Base-by-base conservation (phyloP, 2,888 invertebrate genomes). In the Stenoptilia bipunctidactyla region DNA sequence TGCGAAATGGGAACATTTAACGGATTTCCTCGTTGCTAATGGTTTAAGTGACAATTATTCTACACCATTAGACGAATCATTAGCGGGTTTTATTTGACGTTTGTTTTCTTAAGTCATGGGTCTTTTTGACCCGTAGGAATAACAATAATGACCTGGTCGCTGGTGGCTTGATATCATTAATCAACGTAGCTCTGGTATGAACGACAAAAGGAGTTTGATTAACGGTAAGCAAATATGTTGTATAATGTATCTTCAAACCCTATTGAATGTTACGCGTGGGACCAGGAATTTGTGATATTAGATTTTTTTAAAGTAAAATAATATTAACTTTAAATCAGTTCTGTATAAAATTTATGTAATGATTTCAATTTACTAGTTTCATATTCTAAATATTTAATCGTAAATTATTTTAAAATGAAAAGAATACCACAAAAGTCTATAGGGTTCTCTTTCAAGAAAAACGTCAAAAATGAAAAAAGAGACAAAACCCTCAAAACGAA, bases 21-120 rank as follows among this genome's bases (percentile, higher is more conserved):
- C 39, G 20, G 39, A 37, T 42, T 40, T 57, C 54, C 49, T 46
- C 48, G 47, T 53, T 46, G 53, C 69, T 74, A 74, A 77, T 75
- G 75, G 73, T 61, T 61, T 53, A 52, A 48, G 47, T 50, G 59
- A 71, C 75, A 73, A 76, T 76, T 66, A 76, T 71, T 74, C 63
- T 50, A 66, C 63, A 56, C 72, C 72, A 79, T 80, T 77, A 72
- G 60, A 53, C 45, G 58, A 65, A 71, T 77, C 80, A 77, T 80
- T 80, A 77, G 68, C 58, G 30, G 30, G 59, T 66, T 66, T 61
- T 65, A 61, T 67, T 64, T 56, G 58, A 49, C 60, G 54, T 72
- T 73, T 74, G 71, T 77, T 76, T 76, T 69, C 74, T 74, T 66
- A 60, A 53, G 47, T 51, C 49, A 42, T 47, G 56, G 66, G 65